phyloP scores from a whole-genome alignment of 2,113 vertebrate genomes.

The Pseudorasbora parva region DNA sequence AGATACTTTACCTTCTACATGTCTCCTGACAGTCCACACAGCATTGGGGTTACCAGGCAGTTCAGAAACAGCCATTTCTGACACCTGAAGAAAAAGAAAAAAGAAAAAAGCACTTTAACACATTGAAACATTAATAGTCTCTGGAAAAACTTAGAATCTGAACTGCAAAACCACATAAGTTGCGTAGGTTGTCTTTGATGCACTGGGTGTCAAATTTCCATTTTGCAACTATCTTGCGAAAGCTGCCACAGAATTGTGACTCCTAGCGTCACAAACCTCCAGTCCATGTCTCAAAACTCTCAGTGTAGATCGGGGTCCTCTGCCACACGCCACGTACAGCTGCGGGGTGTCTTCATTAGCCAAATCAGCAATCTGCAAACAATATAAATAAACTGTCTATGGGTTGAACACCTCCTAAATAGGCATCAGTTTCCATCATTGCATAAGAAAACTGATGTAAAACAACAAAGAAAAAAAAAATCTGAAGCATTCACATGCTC shows the following conservation, averaged over 20 bases:
- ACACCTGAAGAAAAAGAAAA: slow-evolving; percentile 78
- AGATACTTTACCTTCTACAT: slow-evolving; percentile 88
- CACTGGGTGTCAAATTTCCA: slow-evolving; percentile 54
- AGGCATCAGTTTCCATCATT: background rate
- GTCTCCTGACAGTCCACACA: slow-evolving; percentile 96
- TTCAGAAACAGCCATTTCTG: slow-evolving; percentile 98
- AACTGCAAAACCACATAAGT: background rate
- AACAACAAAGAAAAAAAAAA: background rate
- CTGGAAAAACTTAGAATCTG: background rate
- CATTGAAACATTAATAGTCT: background rate
- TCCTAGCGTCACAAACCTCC: slow-evolving; percentile 78
- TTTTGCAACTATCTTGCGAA: background rate
- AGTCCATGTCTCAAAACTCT: slow-evolving; percentile 94
- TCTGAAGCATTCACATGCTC: background rate
- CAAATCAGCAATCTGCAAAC: slow-evolving; percentile 91
- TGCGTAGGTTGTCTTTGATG: background rate
- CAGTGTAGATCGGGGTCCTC: slow-evolving; percentile 91
- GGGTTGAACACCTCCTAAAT: background rate
- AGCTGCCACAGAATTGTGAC: background rate
- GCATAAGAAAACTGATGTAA: background rate
- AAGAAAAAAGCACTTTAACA: background rate
- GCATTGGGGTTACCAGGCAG: slow-evolving; percentile 98
- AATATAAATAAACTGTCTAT: background rate
- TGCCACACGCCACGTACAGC: slow-evolving; percentile 91
- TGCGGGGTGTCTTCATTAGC: slow-evolving; percentile 98